Percentiles rank a stretch among this genome's conserved stretches.
phyloP scores from a whole-genome alignment of 2,113 vertebrate genomes.

The Nipponia nippon region DNA sequence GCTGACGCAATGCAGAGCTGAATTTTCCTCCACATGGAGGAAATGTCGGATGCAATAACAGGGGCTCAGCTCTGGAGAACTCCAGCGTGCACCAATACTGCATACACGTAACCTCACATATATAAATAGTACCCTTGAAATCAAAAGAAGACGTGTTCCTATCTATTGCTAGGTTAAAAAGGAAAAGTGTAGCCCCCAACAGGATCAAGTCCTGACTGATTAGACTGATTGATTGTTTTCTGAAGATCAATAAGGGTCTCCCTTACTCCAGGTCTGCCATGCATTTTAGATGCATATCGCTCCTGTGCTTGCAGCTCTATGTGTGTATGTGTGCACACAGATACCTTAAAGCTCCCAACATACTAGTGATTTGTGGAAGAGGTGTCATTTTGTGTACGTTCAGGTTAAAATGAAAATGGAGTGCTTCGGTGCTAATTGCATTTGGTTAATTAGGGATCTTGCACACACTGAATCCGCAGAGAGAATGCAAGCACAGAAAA shows the following conservation, averaged over 20 bases:
- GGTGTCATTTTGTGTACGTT: background rate
- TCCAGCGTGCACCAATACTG: background rate
- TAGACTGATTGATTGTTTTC: background rate
- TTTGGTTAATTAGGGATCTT: background rate
- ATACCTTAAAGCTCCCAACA: background rate
- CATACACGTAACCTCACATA: accelerated
- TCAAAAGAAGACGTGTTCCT: background rate
- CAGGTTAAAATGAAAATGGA: background rate
- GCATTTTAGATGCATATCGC: background rate
- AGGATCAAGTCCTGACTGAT: background rate
- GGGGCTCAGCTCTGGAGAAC: background rate
- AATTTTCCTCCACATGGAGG: background rate
- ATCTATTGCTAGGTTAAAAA: background rate
- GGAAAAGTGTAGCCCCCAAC: background rate
- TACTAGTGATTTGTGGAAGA: background rate
- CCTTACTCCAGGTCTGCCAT: background rate
- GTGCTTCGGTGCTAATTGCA: background rate
- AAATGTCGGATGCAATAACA: background rate
- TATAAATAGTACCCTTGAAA: background rate
- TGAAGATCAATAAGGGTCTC: background rate
- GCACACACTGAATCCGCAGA: background rate
- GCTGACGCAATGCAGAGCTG: background rate
- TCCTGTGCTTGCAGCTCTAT: background rate
- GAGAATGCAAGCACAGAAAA: background rate
- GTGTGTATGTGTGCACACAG: background rate